Evolutionary conservation across 2,113 vertebrate genomes (phyloP).

Genomic region (Orcinus orca): DNA sequence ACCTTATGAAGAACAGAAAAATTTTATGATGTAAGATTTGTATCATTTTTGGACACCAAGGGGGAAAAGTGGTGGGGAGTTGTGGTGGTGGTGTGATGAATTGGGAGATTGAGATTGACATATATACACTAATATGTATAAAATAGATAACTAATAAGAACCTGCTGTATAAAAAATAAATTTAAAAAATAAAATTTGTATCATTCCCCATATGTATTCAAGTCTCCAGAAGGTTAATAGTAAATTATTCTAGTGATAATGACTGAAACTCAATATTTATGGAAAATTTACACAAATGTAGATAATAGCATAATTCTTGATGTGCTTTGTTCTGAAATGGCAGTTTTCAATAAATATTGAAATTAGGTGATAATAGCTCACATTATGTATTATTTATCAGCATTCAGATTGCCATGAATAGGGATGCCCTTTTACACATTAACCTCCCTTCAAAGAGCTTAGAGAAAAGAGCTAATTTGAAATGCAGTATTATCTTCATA

Average conservation of each 20-base stretch:
- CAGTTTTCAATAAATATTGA: conserved; percentile 84
- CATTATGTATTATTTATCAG: conserved; percentile 80
- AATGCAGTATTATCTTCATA: conserved; percentile 32
- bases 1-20: conserved; percentile 49
- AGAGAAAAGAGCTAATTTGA: conserved; percentile 51
- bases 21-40: conserved; percentile 58
- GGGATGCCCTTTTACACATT: conserved; percentile 52
- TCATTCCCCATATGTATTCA: conserved; percentile 67
- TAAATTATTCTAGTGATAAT: conserved; percentile 79
- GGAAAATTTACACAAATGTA: conserved; percentile 70
- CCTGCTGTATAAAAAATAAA: no score
- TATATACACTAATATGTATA: no score
- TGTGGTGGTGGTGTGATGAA: no score
- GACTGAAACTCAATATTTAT: conserved; percentile 79
- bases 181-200: neutral
- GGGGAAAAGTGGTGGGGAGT: no score
- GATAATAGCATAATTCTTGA: conserved; percentile 76
- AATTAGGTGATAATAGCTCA: conserved; percentile 79
- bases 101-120: no score
- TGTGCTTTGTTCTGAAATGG: conserved; percentile 77
- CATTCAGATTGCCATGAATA: conserved; percentile 73
- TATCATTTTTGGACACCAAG: neutral
- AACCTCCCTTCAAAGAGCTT: conserved; percentile 61
- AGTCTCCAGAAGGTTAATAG: conserved; percentile 67
- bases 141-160: no score